A percentile compares a stretch with the other conserved stretches of the same genome.
phyloP scores from a whole-genome alignment of 2,113 vertebrate genomes.

The zebrafish (Danio rerio) region DNA sequence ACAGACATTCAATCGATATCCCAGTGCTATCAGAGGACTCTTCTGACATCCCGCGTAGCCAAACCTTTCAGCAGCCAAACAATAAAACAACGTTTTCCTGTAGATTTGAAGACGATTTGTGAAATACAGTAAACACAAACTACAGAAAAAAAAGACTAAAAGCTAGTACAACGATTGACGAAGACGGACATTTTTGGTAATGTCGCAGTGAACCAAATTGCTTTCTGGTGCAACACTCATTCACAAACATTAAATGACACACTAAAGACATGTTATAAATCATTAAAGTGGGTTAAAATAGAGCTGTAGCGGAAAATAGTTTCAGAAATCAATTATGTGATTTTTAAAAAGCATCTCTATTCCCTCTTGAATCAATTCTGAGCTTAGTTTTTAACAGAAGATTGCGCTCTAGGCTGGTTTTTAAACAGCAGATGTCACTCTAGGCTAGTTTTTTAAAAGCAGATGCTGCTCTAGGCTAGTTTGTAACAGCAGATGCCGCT shows the following conservation, averaged over 20 bases:
- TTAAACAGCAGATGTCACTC: too few relatives aligned
- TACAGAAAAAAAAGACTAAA: slow-evolving; percentile 21
- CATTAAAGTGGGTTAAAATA: slow-evolving; percentile 10
- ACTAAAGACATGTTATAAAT: background rate
- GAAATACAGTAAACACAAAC: slow-evolving; percentile 39
- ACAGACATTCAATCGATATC: slow-evolving; percentile 1
- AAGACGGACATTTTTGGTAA: background rate
- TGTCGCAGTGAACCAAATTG: background rate
- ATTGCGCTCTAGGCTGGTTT: too few relatives aligned
- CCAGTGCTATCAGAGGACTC: slow-evolving; percentile 15
- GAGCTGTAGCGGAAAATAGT: too few relatives aligned
- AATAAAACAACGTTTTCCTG: background rate
- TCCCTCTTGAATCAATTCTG: too few relatives aligned
- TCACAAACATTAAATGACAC: background rate
- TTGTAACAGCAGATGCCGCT: too few relatives aligned
- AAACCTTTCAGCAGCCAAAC: slow-evolving; percentile 29
- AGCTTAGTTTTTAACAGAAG: too few relatives aligned
- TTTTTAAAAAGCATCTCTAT: too few relatives aligned
- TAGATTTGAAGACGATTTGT: slow-evolving; percentile 22
- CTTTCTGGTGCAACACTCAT: background rate
- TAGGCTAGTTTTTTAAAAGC: too few relatives aligned
- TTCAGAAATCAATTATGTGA: too few relatives aligned
- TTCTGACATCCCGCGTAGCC: slow-evolving; percentile 14
- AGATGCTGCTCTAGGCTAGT: too few relatives aligned
- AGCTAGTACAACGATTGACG: background rate